Evolutionary conservation across 2,797 vertebrate species (phyloP), one percentile per base, ranked within the genome.

Genomic region (Danio choprae): DNA sequence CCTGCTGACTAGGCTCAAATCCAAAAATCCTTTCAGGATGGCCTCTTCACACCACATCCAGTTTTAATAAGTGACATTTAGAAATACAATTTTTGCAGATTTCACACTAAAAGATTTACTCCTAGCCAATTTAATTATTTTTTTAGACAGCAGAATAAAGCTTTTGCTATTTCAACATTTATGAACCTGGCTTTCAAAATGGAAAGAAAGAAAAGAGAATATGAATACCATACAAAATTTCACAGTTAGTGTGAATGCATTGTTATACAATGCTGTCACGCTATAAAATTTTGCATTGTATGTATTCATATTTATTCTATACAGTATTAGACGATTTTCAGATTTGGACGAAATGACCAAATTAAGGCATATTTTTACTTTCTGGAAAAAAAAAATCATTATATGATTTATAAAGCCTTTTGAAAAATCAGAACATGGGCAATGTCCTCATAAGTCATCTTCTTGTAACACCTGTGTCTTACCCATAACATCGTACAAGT

Each of bases 1-100:
- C 69, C 40, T 43, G 40, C 69, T 72, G 69, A 56, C 18, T 72
- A 56, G 50, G 69, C 69, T 72, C 8, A 22, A 43, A 18, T 58
- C 69, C 53, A 72, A 72, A 72, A 72, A 44, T 72, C 38, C 69
- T 56, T 53, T 72, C 13, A 58, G 53, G 18, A 16, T 5, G 8
- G 12, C 40, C 40, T 44, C 5, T 44, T 72, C 69, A 58, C 69
- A 58, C 69, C 12, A 58, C 56, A 44, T 72, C 18, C 53, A 58
- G 29, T 58, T 53, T 72, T 56, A 58, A 18, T 72, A 22, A 72
- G 58, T 72, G 0, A 16, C 69, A 56, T 40, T 40, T 36, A 40
- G 40, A 22, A 43, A 43, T 72, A 43, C 41, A 43, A 12, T 72
- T 64, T 43, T 64, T 64, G 9, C 62, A 64, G 1, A 41, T 43